Evolutionary conservation across 2,888 invertebrate genomes (phyloP).

Genomic region (Amblyjoppa fuscipennis): DNA sequence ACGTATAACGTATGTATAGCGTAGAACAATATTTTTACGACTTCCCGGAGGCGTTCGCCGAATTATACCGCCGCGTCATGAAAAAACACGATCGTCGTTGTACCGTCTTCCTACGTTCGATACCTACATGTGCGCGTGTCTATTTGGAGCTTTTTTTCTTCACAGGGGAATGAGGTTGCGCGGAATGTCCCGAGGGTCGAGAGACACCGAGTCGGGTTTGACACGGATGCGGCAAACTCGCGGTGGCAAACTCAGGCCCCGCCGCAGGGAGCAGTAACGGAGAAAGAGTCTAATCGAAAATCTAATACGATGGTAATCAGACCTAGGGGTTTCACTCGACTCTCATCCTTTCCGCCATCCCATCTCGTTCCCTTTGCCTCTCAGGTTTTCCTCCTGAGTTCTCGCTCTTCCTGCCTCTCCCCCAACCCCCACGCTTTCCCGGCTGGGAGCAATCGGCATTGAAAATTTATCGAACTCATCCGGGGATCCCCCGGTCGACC

Average conservation of each 20-base stretch:
- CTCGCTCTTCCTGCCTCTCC: conserved; percentile 8
- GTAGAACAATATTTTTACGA: conserved; percentile 28
- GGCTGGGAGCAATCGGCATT: conserved; percentile 68
- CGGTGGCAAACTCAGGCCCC: conserved; percentile 23
- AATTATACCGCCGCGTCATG: neutral
- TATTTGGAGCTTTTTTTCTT: neutral
- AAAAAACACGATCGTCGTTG: conserved; percentile 26
- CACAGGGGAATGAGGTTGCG: neutral
- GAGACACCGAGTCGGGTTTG: conserved; percentile 10
- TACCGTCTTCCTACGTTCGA: neutral
- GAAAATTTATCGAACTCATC: conserved; percentile 78
- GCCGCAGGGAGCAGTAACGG: conserved; percentile 32
- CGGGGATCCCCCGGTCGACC: conserved; percentile 20
- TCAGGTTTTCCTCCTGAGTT: conserved; percentile 16
- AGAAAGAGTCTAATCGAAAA: conserved; percentile 77
- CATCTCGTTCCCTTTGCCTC: conserved; percentile 58
- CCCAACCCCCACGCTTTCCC: neutral
- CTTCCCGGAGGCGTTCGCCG: neutral
- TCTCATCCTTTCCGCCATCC: conserved; percentile 69
- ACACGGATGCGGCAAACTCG: conserved; percentile 9
- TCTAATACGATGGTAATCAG: conserved; percentile 83
- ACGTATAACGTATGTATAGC: neutral
- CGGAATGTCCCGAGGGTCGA: conserved; percentile 14
- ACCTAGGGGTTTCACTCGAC: conserved; percentile 67
- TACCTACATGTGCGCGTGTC: neutral